Evolutionary conservation across 2,888 invertebrate species (phyloP), one percentile per base, ranked within the genome.

Genomic region (Melinaea menophilus): DNA sequence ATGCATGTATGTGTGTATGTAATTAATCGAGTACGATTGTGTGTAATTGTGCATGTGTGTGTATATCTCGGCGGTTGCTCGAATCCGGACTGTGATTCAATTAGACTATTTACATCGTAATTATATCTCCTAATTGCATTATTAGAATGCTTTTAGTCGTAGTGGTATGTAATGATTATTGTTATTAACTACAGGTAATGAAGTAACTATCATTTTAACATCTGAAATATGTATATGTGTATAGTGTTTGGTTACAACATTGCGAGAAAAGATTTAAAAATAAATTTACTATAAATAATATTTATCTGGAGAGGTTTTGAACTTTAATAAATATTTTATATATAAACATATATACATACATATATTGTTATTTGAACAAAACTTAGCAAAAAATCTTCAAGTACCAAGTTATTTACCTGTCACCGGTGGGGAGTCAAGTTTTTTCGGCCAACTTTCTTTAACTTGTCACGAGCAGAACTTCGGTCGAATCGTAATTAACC

Each of bases 401-500:
- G 51, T 31, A 51, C 22, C 41, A 51, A 51, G 51, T 51, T 51
- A 31, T 51, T 51, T 51, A 51, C 51, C 51, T 51, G 51, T 51
- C 51, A 51, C 31, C n/a, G 31, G 22, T 31, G 51, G 31, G n/a
- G 51, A 31, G 31, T 31, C 51, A 51, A 51, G 51, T 51, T 51
- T 51, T 51, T 51, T 51, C 51, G 51, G 51, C 31, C 51, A 51
- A 51, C n/a, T 51, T 51, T 51, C 51, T 51, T 51, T 51, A 22
- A 51, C 51, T 51, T 51, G 51, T 51, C 51, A 51, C 31, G 51
- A n/a, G 31, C 51, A 51, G 51, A 51, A 31, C 51, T 31, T 51
- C 11, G 22, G 51, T 11, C n/a, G 22, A 7, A 51, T 31, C 22
- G 51, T 31, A 51, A 51, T 51, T 51, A 51, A 51, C 51, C 31